Conservation (phyloP, 2,797 vertebrate genomes). For the Pogonophryne albipinna region DNA sequence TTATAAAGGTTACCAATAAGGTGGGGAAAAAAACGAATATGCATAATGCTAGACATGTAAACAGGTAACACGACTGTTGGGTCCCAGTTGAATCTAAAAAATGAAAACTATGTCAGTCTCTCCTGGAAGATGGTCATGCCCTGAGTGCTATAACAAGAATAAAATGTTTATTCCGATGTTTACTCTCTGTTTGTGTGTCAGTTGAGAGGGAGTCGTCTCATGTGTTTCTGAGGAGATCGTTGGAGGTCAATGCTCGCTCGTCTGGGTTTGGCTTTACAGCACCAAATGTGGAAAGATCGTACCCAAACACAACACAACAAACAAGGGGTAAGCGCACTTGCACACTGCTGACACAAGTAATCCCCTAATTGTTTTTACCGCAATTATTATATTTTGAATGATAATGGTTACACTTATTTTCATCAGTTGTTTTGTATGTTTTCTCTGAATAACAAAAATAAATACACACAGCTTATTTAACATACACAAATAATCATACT, state of each 20-base stretch:
- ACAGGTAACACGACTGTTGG: background rate
- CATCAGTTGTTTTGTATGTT: background rate
- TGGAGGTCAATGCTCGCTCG: slow-evolving; percentile 67
- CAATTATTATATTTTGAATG: no score
- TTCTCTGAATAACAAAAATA: background rate
- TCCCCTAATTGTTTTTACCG: background rate
- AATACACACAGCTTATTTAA: background rate
- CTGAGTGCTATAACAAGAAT: no score
- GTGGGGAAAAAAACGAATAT: no score
- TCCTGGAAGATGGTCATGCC: background rate
- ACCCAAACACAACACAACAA: slow-evolving; percentile 43
- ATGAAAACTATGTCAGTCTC: background rate
- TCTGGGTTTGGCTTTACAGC: slow-evolving; percentile 27
- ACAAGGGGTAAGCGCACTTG: slow-evolving; percentile 58
- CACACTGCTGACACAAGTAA: background rate
- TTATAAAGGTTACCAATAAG: no score
- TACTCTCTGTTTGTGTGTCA: slow-evolving; percentile 46
- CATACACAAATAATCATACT: no score
- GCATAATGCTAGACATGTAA: background rate
- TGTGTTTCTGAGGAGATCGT: slow-evolving; percentile 75
- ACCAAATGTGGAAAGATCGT: slow-evolving; percentile 37
- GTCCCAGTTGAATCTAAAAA: background rate
- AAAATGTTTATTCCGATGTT: background rate
- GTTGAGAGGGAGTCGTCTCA: slow-evolving; percentile 80
- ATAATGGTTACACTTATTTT: no score